Evolutionary conservation across 2,113 vertebrate species (phyloP), one percentile per base, ranked within the genome.

Genomic region (Caracal caracal): DNA sequence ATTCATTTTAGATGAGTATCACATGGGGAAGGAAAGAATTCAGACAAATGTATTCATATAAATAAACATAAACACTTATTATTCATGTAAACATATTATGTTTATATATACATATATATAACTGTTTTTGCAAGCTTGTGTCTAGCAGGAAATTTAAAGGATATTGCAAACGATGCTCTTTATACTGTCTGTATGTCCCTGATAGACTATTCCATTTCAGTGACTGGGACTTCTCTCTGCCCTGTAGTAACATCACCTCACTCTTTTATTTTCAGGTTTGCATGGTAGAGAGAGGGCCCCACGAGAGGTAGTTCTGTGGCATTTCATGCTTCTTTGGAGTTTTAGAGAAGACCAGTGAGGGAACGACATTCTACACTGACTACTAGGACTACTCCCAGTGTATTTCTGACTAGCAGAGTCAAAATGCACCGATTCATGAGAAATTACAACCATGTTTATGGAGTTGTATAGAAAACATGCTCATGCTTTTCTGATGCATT

Each of bases 401-500:
- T 35, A 43, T 35, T 78, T 76, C 37, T 90, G 89, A 93, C 63
- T 68, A 65, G 43, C n/a, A 71, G 43, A 82, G 82, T 65, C 13
- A 13, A 61, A 87, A 84, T 26, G 10, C 33, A 90, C 59, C 8
- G 13, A 92, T 47, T 93, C 10, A 1, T 88, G 88, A 94, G 88
- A 93, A 97, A 85, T 90, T 61, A 68, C 43, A 56, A 35, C 13
- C 24, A 10, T 53, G 22, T 82, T 96, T 83, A 93, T 30, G 17
- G 65, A 61, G 17, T 68, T 90, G 70, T 94, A n/a, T 30, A 92
- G 75, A 93, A 97, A 87, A 87, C 51, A 84, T 12, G 49, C 53
- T 70, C 5, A 19, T 61, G 35, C 43, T 84, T 65, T 82, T 94
- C 35, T 13, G 86, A 93, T 13, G 79, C 51, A 75, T 22, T 63